Evolutionary conservation across 2,113 vertebrate genomes (phyloP), one percentile per base, ranked within the genome.

Genomic region (Melospiza georgiana): DNA sequence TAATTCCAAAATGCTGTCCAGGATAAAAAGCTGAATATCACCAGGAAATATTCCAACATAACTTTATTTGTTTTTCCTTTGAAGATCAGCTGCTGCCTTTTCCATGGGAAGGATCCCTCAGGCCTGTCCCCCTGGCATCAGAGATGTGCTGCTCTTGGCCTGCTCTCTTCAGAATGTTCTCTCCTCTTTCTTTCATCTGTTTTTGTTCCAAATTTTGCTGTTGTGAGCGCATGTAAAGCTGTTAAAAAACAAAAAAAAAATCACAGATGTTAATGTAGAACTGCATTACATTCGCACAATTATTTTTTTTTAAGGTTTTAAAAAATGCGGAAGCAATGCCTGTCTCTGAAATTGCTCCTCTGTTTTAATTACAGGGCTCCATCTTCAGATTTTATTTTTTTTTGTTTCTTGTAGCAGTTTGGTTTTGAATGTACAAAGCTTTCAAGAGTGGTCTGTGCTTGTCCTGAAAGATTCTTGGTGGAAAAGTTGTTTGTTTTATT

Each of bases 401-500:
- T 28, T 58, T 68, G 20, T 51, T 78, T 86, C 37, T 63, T 61
- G 54, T 79, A 92, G 69, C 82, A 62, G 84, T 87, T 68, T 81
- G 43, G 48, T 84, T 90, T 88, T 59, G 75, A 77, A 63, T 76
- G 67, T 89, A 48, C 21, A 17, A 90, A 63, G 17, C 84, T 89
- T 93, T 87, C 89, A 71, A 74, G 74, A 83, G 62, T 88, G 89
- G 11, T 94, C 90, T 87, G 81, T 95, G 83, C 91, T 87, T 78
- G 92, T 96, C 94, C 90, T 85, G 14, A 55, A 75, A 84, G 62
- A 83, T 68, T 69, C 83, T 85, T 92, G 66, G 87, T 96, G 95
- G 74, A 97, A 87, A 78, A 75, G 55, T 85, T 51, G 87, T 95
- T 93, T 96, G 93, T 95, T 93, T 96, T 94, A 85, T 89, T 94